Evolutionary conservation across 1,140 invertebrate species (phyloP), one percentile per base, ranked within the genome.

Genomic region (Batillaria attramentaria): DNA sequence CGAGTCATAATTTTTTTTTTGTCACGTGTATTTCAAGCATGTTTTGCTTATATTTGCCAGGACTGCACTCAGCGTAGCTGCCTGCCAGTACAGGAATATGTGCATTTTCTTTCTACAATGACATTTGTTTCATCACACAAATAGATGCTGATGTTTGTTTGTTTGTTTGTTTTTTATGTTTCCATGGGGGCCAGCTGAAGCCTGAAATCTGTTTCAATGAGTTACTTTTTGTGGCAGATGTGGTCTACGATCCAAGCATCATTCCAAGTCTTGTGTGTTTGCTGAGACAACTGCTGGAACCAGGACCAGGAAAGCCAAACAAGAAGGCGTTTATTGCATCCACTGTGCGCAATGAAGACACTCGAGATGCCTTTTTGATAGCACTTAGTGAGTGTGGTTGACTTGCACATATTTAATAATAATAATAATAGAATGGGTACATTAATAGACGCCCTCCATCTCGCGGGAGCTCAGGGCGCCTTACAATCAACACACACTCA

Each of bases 271-370:
- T 89, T 16, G 85, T 88, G 31, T 79, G 76, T 24, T 78, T 89
- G 20, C 73, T 89, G 42, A 79, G 84, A 57, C 75, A 57, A 43
- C 72, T 88, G 24, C 78, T 89, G 13, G 79, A 83, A 5, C 33
- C 76, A 24, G 50, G 77, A 4, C 72, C 75, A 28, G 68, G 43
- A 33, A 72, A 73, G 20, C 43, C 62, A 24, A 69, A 69, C 37
- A 77, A 69, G 13, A 81, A 83, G 28, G 88, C 87, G 16, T 88
- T 85, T 60, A 79, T 89, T 28, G 86, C 88, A n/a, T 88, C 87
- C 16, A 88, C 88, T 20, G 81, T 89, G n/a, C 80, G 88, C 24
- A 87, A 87, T 83, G 88, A 88, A 79, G 88, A 88, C 72, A 88
- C 87, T 1, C 78, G 87, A 35, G 88, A 88, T 72, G 82, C 81